phyloP scores from a whole-genome alignment of 2,113 vertebrate genomes.

The Pipra filicauda region DNA sequence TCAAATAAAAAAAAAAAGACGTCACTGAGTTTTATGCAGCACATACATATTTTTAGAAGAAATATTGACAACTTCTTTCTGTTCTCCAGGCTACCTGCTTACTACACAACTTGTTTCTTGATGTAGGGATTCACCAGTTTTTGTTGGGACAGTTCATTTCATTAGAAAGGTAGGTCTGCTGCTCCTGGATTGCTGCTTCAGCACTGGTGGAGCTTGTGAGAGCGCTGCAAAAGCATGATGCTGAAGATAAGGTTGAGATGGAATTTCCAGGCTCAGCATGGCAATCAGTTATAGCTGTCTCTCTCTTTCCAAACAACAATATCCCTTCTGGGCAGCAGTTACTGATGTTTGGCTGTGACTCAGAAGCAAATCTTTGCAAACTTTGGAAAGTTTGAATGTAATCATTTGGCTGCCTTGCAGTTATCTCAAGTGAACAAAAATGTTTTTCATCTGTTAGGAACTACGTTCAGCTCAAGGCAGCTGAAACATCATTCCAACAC shows the following conservation, averaged over 20 bases:
- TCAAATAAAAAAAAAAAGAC: constrained; percentile 7
- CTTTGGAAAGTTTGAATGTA: constrained; percentile 56
- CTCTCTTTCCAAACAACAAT: constrained; percentile 40
- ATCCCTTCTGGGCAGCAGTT: constrained; percentile 56
- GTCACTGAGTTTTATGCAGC: background rate
- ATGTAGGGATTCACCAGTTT: background rate
- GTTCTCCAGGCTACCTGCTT: background rate
- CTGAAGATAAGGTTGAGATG: constrained; percentile 36
- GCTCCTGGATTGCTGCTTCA: constrained; percentile 15
- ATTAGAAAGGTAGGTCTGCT: background rate
- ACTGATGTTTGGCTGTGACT: constrained; percentile 36
- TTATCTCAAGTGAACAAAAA: constrained; percentile 55
- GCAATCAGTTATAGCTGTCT: constrained; percentile 12
- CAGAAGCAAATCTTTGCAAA: constrained; percentile 47
- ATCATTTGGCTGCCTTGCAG: constrained; percentile 38
- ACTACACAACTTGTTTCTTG: background rate
- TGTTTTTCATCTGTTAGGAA: constrained; percentile 49
- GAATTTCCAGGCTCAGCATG: constrained; percentile 57
- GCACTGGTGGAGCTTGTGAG: background rate
- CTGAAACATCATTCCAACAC: constrained; percentile 14
- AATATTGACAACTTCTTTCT: background rate
- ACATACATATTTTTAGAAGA: background rate
- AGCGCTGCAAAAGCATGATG: constrained; percentile 2
- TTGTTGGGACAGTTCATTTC: background rate
- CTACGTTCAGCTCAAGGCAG: background rate